These are phyloP conservation scores for Australoheros scitulus DNA, from an alignment of 2,113 vertebrate species.

Conservation along the genomic window DNA sequence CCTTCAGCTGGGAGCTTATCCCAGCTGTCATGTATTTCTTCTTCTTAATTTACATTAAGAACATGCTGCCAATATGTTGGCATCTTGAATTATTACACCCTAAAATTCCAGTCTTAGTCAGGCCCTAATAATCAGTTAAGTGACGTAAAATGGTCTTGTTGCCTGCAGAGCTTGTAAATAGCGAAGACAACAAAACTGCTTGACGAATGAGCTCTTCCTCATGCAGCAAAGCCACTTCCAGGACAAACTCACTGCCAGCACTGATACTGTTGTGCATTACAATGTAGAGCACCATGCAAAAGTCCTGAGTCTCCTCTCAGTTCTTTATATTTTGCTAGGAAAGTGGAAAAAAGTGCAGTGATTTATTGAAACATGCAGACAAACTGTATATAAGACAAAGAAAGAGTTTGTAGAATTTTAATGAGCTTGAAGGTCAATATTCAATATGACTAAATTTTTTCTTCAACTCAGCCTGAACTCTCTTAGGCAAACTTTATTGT, in stretches of 20 bases:
- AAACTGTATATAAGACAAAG: neutral
- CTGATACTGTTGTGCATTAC: neutral
- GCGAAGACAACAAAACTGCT: neutral
- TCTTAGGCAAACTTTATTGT: too few species aligned
- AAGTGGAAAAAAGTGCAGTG: neutral
- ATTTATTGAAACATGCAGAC: neutral
- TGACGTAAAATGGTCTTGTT: too few species aligned
- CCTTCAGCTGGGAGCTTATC: too few species aligned
- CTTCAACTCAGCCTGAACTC: too few species aligned
- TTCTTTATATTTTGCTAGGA: neutral
- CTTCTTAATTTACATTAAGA: too few species aligned
- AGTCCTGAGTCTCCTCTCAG: neutral
- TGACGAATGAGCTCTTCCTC: conserved; percentile 9
- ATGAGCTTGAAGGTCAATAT: neutral
- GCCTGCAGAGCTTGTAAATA: neutral
- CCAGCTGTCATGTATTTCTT: too few species aligned
- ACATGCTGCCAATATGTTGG: too few species aligned
- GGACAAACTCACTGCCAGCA: neutral
- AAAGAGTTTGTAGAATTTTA: neutral
- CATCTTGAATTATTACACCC: too few species aligned
- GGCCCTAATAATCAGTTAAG: too few species aligned
- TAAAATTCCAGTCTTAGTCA: too few species aligned
- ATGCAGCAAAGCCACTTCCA: neutral
- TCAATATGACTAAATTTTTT: too few species aligned
- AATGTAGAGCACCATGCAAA: neutral